Evolutionary conservation across 2,113 vertebrate genomes (phyloP).

Genomic region (Chamaetylas fuelleborni): DNA sequence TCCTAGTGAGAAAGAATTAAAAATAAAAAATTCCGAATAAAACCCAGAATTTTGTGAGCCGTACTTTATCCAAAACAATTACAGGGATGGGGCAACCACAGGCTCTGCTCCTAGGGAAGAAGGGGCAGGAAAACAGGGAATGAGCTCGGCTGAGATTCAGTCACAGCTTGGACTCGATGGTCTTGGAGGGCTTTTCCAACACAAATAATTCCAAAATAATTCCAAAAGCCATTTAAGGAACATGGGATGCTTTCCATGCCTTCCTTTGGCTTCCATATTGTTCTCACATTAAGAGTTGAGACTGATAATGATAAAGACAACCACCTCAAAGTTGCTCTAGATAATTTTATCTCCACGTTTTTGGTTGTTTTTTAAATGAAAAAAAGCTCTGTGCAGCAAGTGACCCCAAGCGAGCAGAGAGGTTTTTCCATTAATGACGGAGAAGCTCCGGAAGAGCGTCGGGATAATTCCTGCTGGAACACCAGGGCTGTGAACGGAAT

Average conservation of each 20-base stretch:
- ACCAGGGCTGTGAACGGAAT: not conserved
- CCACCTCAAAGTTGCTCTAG: fast-evolving
- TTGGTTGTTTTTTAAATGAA: not conserved
- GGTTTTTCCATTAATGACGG: not conserved
- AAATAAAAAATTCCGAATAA: not conserved
- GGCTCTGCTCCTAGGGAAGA: not conserved
- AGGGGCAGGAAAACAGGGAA: not conserved
- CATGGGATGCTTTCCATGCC: not conserved
- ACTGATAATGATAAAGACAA: fast-evolving
- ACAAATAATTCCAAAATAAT: not conserved
- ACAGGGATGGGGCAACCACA: not conserved
- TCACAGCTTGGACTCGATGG: not conserved
- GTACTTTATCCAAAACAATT: not conserved
- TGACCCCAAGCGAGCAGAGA: not conserved
- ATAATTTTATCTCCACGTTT: not conserved
- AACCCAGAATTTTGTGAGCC: fast-evolving
- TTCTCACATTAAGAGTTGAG: fast-evolving
- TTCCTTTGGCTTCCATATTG: not conserved
- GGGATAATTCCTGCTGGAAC: not conserved
- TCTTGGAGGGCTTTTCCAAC: not conserved
- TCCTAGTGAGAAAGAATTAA: not conserved
- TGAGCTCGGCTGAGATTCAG: fast-evolving
- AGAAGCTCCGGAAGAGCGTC: not conserved
- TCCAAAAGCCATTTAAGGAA: not conserved
- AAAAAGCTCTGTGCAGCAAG: not conserved